phyloP scores from a whole-genome alignment of 2,113 vertebrate genomes.

The Dolichallabes microphthalmus region DNA sequence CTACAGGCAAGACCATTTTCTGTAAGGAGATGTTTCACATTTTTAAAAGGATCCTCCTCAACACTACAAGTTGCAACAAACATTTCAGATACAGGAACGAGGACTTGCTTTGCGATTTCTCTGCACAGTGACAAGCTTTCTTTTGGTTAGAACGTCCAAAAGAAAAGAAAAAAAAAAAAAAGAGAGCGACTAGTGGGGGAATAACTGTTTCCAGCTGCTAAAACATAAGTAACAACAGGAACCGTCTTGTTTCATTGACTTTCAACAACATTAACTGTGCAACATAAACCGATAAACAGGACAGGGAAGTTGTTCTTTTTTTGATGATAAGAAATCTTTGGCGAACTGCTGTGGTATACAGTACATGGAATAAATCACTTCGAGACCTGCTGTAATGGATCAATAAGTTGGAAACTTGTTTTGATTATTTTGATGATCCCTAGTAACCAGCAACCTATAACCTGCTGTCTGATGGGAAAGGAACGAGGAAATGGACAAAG shows the following conservation, averaged over 20 bases:
- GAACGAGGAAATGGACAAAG: conserved; percentile 37
- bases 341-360: not conserved
- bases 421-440: conserved; percentile 17
- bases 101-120: not conserved
- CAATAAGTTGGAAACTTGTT: not conserved
- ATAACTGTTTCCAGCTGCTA: not conserved
- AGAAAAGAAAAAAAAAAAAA: not conserved
- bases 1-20: not conserved
- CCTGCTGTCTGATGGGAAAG: conserved; percentile 22
- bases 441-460: conserved; percentile 8
- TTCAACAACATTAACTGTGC: not conserved
- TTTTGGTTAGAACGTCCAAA: not conserved
- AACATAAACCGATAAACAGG: not conserved
- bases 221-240: not conserved
- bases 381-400: not conserved
- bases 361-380: not conserved
- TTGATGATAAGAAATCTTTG: not conserved
- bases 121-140: not conserved
- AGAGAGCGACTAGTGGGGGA: not conserved
- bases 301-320: not conserved
- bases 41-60: not conserved
- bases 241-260: not conserved
- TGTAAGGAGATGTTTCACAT: not conserved
- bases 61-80: not conserved
- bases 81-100: not conserved